Conservation (phyloP, 1,140 invertebrate genomes). For the Pinna nobilis region DNA sequence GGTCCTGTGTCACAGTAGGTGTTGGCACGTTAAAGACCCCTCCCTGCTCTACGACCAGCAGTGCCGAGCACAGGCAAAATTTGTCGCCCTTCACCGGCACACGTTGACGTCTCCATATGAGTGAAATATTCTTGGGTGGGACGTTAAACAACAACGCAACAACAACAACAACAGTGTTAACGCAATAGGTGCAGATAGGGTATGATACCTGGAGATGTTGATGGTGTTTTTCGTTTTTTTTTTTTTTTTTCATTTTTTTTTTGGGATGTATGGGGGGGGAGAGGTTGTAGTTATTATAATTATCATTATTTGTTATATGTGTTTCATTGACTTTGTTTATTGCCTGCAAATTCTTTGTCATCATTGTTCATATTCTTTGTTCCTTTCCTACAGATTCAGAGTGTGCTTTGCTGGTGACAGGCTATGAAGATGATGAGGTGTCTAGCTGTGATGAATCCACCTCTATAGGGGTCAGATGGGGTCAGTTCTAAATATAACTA, state of each 20-base stretch:
- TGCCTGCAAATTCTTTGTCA: no score
- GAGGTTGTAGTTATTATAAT: not conserved
- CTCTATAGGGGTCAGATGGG: constrained; percentile 35
- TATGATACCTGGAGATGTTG: no score
- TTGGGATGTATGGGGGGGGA: not conserved
- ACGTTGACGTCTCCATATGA: no score
- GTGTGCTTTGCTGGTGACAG: constrained; percentile 36
- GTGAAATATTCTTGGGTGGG: no score
- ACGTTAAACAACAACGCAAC: no score
- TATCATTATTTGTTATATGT: not conserved
- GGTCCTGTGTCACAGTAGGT: no score
- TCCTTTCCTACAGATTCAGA: constrained; percentile 15
- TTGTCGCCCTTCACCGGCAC: no score
- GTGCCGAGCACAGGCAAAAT: no score
- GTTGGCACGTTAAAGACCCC: no score
- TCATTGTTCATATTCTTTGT: not conserved
- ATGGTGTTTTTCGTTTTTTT: not conserved
- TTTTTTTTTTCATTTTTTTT: not conserved
- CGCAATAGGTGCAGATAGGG: no score
- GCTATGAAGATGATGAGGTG: constrained; percentile 43
- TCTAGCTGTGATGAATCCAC: constrained; percentile 30
- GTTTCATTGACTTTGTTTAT: not conserved
- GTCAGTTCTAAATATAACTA: constrained; percentile 26
- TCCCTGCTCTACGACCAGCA: no score
- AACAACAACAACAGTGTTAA: no score